These are phyloP conservation scores for Globodera rostochiensis DNA, from an alignment of 1,140 invertebrate genomes.

Conservation along the genomic window DNA sequence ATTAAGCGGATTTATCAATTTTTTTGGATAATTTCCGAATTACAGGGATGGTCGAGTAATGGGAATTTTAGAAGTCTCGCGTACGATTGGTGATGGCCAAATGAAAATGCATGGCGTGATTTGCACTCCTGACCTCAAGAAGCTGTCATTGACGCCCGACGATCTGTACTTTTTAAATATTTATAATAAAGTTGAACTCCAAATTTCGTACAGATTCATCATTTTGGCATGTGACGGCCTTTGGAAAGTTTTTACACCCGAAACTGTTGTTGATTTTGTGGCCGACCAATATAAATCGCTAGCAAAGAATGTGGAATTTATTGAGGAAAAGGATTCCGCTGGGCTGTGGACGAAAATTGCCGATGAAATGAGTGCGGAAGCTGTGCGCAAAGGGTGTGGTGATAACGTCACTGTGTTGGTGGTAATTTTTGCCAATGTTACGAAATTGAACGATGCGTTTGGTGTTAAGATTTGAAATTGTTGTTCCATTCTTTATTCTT, in stretches of 20 bases:
- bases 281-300: conserved; percentile 41
- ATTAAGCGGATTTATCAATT: neutral
- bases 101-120: conserved; percentile 68
- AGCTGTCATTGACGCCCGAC: conserved; percentile 67
- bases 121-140: conserved; percentile 69
- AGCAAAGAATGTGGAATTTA: conserved; percentile 12
- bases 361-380: conserved; percentile 67
- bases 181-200: neutral
- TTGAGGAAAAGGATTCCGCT: conserved; percentile 46
- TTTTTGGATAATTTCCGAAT: conserved; percentile 23
- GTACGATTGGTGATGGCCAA: conserved; percentile 70
- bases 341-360: conserved; percentile 66
- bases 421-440: conserved; percentile 42
- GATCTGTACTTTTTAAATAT: conserved; percentile 64
- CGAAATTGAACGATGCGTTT: neutral
- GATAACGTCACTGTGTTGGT: conserved; percentile 70
- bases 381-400: conserved; percentile 68
- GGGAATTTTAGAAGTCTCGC: conserved; percentile 69
- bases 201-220: conserved; percentile 64
- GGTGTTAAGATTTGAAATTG: no score
- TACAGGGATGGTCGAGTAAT: conserved; percentile 69
- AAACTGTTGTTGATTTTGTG: conserved; percentile 67
- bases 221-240: conserved; percentile 70
- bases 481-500: no score
- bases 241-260: conserved; percentile 68